A percentile compares a stretch with the other conserved stretches of the same genome.
Conservation (phyloP, 2,888 invertebrate species). For the Encarsia formosa region DNA sequence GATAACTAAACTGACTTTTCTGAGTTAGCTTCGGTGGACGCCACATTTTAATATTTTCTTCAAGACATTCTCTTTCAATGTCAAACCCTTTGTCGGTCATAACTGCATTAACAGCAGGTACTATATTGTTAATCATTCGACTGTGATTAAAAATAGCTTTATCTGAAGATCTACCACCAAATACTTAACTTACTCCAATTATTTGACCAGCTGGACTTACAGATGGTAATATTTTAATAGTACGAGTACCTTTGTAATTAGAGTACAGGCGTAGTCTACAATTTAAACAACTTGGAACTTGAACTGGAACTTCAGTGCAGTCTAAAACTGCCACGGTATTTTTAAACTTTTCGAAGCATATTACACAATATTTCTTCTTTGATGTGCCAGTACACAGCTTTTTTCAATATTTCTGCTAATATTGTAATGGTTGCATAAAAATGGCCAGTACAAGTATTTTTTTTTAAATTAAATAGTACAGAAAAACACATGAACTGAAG, state of each 20-base stretch:
- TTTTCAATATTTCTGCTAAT: too few relatives aligned
- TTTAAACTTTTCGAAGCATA: background rate
- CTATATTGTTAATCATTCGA: too few relatives aligned
- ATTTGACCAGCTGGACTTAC: background rate
- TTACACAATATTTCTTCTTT: too few relatives aligned
- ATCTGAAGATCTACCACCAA: too few relatives aligned
- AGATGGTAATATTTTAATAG: background rate
- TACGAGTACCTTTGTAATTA: background rate
- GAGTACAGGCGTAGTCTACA: slow-evolving; percentile 1
- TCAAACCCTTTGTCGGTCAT: slow-evolving; percentile 2
- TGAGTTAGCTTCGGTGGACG: background rate
- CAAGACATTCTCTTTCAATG: background rate
- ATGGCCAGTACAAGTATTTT: too few relatives aligned
- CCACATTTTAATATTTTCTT: background rate
- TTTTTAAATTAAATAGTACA: too few relatives aligned
- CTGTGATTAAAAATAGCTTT: too few relatives aligned
- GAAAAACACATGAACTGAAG: too few relatives aligned
- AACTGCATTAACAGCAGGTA: too few relatives aligned
- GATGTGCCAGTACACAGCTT: too few relatives aligned
- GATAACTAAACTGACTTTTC: background rate
- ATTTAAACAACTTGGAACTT: background rate
- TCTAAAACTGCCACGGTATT: background rate
- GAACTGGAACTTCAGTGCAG: background rate
- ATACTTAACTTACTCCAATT: too few relatives aligned
- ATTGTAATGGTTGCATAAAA: too few relatives aligned